Evolutionary conservation across 1,140 invertebrate genomes (phyloP).

Genomic region (Nixonia krombeini): DNA sequence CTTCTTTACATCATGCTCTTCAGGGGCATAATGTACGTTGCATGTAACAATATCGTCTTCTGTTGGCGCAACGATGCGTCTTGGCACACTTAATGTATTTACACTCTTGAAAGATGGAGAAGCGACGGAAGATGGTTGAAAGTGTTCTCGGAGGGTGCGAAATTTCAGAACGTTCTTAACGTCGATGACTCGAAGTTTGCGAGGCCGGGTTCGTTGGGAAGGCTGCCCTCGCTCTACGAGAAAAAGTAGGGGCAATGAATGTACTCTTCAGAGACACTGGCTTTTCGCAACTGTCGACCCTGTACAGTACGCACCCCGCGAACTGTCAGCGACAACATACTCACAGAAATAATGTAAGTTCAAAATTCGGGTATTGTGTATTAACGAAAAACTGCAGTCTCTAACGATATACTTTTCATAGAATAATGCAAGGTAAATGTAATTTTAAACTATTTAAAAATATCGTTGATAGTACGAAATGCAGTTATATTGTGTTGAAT

Average conservation of each 20-base stretch:
- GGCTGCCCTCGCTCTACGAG: slow-evolving; percentile 16
- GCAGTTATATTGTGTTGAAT: no score
- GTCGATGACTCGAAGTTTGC: slow-evolving; percentile 41
- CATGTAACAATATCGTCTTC: slow-evolving; percentile 46
- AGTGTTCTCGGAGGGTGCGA: slow-evolving; percentile 42
- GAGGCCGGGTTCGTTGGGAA: slow-evolving; percentile 30
- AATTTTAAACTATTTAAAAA: no score
- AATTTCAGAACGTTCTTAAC: slow-evolving; percentile 44
- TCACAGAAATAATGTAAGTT: no score
- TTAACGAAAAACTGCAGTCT: no score
- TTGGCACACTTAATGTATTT: slow-evolving; percentile 45
- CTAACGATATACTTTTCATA: no score
- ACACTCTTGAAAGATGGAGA: slow-evolving; percentile 45
- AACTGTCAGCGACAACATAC: no score
- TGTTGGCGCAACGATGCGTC: slow-evolving; percentile 36
- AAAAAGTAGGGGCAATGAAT: slow-evolving; percentile 22
- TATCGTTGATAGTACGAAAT: no score
- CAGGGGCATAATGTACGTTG: slow-evolving; percentile 33
- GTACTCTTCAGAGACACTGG: no score
- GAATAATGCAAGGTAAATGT: no score
- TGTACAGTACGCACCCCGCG: no score
- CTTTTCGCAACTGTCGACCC: no score
- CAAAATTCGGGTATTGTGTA: no score
- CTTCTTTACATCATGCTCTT: slow-evolving; percentile 23
- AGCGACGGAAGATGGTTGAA: slow-evolving; percentile 37